Evolutionary conservation across 2,888 invertebrate genomes (phyloP), one percentile per base, ranked within the genome.

Genomic region (Archips crataeganus): DNA sequence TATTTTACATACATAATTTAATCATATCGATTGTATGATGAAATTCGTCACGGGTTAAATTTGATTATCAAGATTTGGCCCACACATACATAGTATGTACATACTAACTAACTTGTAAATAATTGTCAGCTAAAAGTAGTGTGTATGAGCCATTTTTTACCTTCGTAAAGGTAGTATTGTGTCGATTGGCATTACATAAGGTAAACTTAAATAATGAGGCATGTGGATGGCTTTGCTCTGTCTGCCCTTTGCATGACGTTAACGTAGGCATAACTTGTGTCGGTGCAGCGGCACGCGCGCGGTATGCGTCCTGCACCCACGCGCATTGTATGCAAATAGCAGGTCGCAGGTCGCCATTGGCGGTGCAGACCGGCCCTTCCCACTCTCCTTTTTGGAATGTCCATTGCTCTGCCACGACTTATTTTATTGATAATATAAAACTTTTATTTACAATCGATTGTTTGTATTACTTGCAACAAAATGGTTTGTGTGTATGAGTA

Each of bases 311-410:
- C 79, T 79, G 84, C 89, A 89, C 93, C 93, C 90, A 93, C 93
- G 90, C 92, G 82, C 89, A 94, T 94, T 94, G 94, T 94, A 94
- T 94, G 94, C 91, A 93, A 93, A 94, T 94, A 79, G 85, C 79
- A 84, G 94, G 94, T 94, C 93, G 92, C 91, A 92, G 94, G 93
- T 93, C 94, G 90, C 83, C 84, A 86, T 89, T 87, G 81, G 79
- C 80, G 85, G 79, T 79, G 85, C 84, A 81, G 78, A 81, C 76
- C 73, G 76, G 77, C 74, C 77, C 80, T 77, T 77, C 71, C 64
- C 72, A 75, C 71, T 75, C 75, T 77, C 78, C 80, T 79, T 78
- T 77, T 77, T 66, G 59, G 71, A 73, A 70, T 69, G 73, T 71
- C 71, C 75, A 77, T 65, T 66, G 75, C 74, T 62, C 65, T 60